Conservation (phyloP, 2,113 vertebrate genomes). For the Puffinus mauretanicus region DNA sequence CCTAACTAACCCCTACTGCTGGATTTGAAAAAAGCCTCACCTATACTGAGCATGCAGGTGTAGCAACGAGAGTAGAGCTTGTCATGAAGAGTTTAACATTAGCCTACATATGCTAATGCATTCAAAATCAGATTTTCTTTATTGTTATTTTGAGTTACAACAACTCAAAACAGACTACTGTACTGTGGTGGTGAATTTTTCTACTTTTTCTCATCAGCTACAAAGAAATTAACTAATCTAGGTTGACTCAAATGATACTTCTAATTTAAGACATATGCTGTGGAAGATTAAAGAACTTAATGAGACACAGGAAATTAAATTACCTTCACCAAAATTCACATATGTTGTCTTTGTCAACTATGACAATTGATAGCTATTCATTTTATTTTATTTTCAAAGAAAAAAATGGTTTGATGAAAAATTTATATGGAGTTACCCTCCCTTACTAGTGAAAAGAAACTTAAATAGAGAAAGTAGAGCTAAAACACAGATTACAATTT, state of each 20-base stretch:
- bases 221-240: neutral
- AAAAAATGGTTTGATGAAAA: neutral
- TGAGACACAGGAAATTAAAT: conserved; percentile 28
- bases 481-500: neutral
- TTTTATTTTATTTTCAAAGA: conserved; percentile 17
- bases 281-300: conserved; percentile 8
- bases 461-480: neutral
- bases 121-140: neutral
- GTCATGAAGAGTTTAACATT: neutral
- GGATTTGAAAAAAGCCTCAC: neutral
- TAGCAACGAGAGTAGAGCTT: neutral
- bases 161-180: neutral
- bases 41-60: neutral
- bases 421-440: neutral
- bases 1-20: neutral
- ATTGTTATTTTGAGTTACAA: neutral
- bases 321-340: neutral
- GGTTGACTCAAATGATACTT: neutral
- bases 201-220: neutral
- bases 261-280: neutral
- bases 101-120: neutral
- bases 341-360: neutral
- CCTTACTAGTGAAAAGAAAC: neutral
- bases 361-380: neutral
- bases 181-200: conserved; percentile 7